Conservation (phyloP, 2,888 invertebrate species). For the Hecatera dysodea region DNA sequence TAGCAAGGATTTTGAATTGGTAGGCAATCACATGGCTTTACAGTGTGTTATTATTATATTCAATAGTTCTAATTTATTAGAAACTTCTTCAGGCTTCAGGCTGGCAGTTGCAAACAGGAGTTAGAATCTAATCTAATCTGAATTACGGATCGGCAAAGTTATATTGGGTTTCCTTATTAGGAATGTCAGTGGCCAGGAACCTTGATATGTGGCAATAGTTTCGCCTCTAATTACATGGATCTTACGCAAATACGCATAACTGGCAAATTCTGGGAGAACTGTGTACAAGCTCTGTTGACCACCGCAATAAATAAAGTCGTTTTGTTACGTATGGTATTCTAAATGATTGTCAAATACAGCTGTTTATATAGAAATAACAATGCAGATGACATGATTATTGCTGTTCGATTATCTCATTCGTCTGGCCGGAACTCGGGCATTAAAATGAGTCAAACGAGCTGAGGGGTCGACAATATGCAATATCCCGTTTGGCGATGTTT, state of each 20-base stretch:
- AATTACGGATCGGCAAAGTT: background rate
- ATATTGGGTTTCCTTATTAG: background rate
- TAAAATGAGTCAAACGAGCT: conserved; percentile 38
- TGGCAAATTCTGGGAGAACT: background rate
- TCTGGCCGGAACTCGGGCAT: conserved; percentile 44
- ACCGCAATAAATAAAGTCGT: background rate
- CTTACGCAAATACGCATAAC: background rate
- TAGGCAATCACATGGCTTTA: background rate
- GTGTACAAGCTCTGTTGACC: background rate
- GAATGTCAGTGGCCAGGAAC: background rate
- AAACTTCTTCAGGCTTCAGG: background rate
- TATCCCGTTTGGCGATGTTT: conserved; percentile 44
- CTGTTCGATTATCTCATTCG: conserved; percentile 57
- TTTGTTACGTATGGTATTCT: background rate
- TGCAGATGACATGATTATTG: conserved; percentile 30
- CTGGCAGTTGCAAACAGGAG: background rate
- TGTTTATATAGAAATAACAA: background rate
- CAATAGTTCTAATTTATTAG: background rate
- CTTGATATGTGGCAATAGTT: background rate
- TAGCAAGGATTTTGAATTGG: background rate
- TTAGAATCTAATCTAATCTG: background rate
- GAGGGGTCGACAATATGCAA: conserved; percentile 49
- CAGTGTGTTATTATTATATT: background rate
- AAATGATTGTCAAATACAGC: conserved; percentile 2
- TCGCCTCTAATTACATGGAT: background rate